These are phyloP conservation scores for Bergia puertoricense DNA, from an alignment of 92 coral and sea anemone species.

Conservation along the genomic window DNA sequence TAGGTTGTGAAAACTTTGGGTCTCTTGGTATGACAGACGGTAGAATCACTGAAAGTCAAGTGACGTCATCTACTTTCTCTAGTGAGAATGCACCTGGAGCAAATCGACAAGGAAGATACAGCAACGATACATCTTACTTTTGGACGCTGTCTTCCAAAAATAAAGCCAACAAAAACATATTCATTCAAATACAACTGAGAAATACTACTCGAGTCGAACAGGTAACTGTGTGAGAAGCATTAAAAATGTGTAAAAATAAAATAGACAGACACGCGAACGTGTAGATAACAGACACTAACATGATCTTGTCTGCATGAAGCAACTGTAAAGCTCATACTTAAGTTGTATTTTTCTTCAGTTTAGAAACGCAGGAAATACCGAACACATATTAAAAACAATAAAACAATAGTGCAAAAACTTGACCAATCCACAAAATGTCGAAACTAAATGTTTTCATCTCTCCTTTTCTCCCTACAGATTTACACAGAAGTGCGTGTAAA, in stretches of 20 bases:
- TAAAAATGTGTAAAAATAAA: no score
- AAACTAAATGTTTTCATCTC: not conserved
- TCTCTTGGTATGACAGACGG: slow-evolving; percentile 27
- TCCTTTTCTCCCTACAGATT: not conserved
- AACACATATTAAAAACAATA: not conserved
- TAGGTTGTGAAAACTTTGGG: slow-evolving; percentile 18
- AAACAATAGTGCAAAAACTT: not conserved
- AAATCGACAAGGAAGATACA: not conserved
- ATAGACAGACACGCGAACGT: no score
- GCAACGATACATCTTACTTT: not conserved
- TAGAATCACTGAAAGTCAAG: slow-evolving; percentile 2
- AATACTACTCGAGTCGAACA: not conserved
- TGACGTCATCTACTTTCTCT: not conserved
- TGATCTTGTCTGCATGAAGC: no score
- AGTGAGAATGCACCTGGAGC: not conserved
- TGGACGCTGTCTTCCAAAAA: slow-evolving; percentile 25
- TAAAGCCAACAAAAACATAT: slow-evolving; percentile 21
- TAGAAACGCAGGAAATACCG: not conserved
- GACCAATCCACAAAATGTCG: not conserved
- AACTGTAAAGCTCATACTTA: not conserved
- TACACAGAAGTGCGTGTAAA: not conserved
- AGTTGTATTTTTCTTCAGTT: not conserved
- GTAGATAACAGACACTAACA: no score
- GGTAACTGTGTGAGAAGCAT: not conserved
- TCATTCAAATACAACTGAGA: slow-evolving; percentile 24